A percentile compares a stretch with the other conserved stretches of the same genome.
Evolutionary conservation across 2,797 vertebrate genomes (phyloP).

Genomic region (Enteromius fasciolatus): DNA sequence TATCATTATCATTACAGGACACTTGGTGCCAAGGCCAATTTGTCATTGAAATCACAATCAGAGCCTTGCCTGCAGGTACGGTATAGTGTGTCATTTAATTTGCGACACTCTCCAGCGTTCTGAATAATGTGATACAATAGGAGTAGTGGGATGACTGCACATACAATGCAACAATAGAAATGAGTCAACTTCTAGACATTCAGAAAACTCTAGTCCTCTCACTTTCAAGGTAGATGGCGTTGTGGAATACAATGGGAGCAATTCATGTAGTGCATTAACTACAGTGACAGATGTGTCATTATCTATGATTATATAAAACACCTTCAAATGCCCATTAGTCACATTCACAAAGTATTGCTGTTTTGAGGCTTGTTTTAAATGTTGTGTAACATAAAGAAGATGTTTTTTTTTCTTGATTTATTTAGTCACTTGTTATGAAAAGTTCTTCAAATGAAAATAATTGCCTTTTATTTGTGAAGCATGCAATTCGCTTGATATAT

Average conservation of each 20-base stretch:
- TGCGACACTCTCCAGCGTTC: background rate
- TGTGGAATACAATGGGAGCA: background rate
- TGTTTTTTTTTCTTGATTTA: background rate
- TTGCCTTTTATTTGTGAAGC: background rate
- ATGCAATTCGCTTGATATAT: background rate
- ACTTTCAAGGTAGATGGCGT: too few relatives aligned
- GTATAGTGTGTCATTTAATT: slow-evolving; percentile 4
- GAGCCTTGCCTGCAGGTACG: background rate
- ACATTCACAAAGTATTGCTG: background rate
- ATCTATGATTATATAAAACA: background rate
- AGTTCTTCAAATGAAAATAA: background rate
- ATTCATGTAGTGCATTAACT: background rate
- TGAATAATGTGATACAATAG: background rate
- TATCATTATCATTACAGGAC: slow-evolving; percentile 24
- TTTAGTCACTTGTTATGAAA: background rate
- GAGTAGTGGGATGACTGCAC: background rate
- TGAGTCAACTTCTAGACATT: background rate
- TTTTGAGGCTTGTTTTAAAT: background rate
- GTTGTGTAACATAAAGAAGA: background rate
- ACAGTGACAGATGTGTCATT: background rate
- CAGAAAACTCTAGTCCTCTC: background rate
- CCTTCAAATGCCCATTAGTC: background rate
- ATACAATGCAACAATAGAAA: background rate
- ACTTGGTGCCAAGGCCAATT: slow-evolving; percentile 33
- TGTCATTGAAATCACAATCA: slow-evolving; percentile 28